Conservation (phyloP, 1,140 invertebrate species). For the Nasonia giraulti region DNA sequence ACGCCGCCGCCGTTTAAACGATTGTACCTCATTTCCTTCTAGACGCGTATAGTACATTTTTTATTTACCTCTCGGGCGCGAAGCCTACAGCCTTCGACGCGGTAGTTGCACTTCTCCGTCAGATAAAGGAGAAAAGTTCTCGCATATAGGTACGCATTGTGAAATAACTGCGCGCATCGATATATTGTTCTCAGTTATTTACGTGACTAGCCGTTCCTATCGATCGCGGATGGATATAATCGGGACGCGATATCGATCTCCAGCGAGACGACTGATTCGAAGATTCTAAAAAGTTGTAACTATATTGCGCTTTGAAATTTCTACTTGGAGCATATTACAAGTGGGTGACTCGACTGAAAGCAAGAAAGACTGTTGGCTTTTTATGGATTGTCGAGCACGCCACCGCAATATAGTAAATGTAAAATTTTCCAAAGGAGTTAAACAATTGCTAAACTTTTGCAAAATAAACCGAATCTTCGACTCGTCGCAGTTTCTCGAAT, state of each 20-base stretch:
- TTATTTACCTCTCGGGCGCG: constrained; percentile 14
- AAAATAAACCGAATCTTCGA: not conserved
- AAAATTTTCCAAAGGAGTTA: too few species aligned
- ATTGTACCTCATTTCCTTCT: not conserved
- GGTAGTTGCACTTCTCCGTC: constrained; percentile 46
- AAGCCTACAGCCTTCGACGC: constrained; percentile 57
- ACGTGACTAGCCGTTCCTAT: not conserved
- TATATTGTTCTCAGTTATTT: constrained; percentile 32
- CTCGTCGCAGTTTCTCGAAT: not conserved
- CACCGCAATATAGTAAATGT: too few species aligned
- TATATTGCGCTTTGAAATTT: too few species aligned
- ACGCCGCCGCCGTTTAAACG: constrained; percentile 21
- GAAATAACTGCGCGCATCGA: constrained; percentile 52
- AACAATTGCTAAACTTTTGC: too few species aligned
- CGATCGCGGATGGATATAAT: not conserved
- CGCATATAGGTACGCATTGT: constrained; percentile 37
- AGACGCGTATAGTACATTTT: not conserved
- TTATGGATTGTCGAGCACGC: not conserved
- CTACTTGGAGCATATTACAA: too few species aligned
- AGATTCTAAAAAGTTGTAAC: too few species aligned
- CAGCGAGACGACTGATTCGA: too few species aligned
- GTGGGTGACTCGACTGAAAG: not conserved
- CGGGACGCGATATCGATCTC: too few species aligned
- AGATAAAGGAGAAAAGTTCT: constrained; percentile 45
- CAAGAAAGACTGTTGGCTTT: not conserved